A percentile compares a stretch with the other conserved stretches of the same genome.
Conservation (phyloP, 2,888 invertebrate genomes). For the Punctoribates punctum region DNA sequence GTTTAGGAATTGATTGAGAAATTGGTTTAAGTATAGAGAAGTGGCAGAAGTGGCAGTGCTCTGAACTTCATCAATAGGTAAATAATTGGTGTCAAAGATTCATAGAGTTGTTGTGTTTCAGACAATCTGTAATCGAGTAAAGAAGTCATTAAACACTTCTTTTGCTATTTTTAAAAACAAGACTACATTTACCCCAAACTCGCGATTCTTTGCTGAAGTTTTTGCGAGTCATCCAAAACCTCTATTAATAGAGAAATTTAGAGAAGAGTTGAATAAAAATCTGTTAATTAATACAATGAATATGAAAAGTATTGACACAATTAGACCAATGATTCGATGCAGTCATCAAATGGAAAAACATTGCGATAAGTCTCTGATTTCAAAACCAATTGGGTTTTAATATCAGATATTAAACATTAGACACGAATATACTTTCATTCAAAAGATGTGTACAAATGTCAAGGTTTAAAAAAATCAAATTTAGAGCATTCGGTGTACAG, state of each 20-base stretch:
- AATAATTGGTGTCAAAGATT: slow-evolving; percentile 1
- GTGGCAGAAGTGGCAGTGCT: neutral
- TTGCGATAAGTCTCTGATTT: too few relatives aligned
- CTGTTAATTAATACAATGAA: too few relatives aligned
- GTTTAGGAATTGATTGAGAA: too few relatives aligned
- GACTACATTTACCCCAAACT: neutral
- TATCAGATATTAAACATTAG: neutral
- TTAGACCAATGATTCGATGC: too few relatives aligned
- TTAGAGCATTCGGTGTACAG: neutral
- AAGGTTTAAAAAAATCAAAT: neutral
- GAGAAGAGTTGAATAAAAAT: too few relatives aligned
- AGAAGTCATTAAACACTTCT: neutral
- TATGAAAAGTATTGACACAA: too few relatives aligned
- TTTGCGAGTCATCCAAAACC: neutral
- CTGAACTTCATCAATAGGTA: neutral
- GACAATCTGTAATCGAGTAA: neutral
- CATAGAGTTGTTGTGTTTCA: neutral
- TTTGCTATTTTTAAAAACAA: neutral
- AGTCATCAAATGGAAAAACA: too few relatives aligned
- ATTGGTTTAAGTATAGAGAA: too few relatives aligned
- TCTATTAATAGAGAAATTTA: too few relatives aligned
- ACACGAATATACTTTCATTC: neutral
- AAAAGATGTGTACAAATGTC: slow-evolving; percentile 4
- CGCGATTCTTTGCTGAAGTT: neutral
- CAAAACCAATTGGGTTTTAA: too few relatives aligned